Evolutionary conservation across 2,797 vertebrate species (phyloP), one percentile per base, ranked within the genome.

Genomic region (Lagocephalus sceleratus): DNA sequence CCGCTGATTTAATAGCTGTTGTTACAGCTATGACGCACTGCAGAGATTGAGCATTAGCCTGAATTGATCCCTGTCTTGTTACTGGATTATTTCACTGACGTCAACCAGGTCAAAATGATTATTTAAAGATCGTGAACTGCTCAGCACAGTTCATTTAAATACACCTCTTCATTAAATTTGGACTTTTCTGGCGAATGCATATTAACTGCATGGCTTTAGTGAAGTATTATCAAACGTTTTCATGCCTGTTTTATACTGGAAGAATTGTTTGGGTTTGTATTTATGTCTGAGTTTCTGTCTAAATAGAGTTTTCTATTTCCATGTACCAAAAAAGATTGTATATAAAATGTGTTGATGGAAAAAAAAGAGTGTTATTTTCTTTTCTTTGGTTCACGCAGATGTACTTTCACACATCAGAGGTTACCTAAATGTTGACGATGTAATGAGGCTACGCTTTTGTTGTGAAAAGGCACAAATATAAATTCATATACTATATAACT

Each of bases 291-390:
- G 78, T 84, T 86, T 76, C 78, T 87, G 68, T 85, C 71, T 68
- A 70, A 79, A 87, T 81, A 43, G 76, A 84, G 68, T 76, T 90
- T 88, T 88, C 68, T 76, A 87, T 89, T 47, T 26, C 54, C 78
- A 78, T 83, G 85, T 84, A 88, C 82, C 86, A 90, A 89, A 91
- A 82, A 80, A 79, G 40, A 83, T 81, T 87, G 73, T 85, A 86
- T 74, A 87, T 85, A 88, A 86, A 83, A 56, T 52, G 41, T 64
- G 73, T 66, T 71, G 79, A 82, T 81, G 81, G 60, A 42, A 42
- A 42, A 19, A 81, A 76, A 20, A 46, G 22, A 56, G 57, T 64
- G 47, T 68, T 44, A 48, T 44, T 20, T 68, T 46, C 70, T 68
- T 48, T 57, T 50, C 5, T 47, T 52, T n/a, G 40, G 19, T 17